Evolutionary conservation across 2,113 vertebrate species (phyloP).

Genomic region (Phoenicopterus ruber): DNA sequence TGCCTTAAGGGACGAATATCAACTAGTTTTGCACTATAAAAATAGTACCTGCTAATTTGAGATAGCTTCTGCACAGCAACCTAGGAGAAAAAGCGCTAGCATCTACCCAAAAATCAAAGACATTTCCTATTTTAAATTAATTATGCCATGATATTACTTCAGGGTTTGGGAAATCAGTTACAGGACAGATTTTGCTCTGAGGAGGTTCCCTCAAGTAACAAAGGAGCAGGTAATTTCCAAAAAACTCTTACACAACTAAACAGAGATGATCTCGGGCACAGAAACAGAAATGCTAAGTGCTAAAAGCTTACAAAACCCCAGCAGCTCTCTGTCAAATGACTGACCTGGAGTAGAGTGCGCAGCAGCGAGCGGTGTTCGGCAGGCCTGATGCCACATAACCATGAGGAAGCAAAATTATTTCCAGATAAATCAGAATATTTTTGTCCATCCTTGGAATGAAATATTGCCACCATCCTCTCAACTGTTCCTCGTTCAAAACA

Average conservation of each 20-base stretch:
- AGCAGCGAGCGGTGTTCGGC: accelerated
- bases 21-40: neutral
- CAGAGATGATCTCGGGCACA: neutral
- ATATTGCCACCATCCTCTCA: neutral
- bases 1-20: neutral
- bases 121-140: neutral
- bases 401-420: neutral
- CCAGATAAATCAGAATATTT: neutral
- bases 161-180: neutral
- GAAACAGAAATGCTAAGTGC: neutral
- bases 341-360: neutral
- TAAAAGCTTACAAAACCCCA: neutral
- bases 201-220: neutral
- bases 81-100: neutral
- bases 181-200: neutral
- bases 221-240: neutral
- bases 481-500: neutral
- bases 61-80: neutral
- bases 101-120: neutral
- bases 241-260: neutral
- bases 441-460: neutral
- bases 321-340: neutral
- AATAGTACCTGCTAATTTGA: neutral
- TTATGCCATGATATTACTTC: neutral
- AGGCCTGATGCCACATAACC: neutral